A percentile compares a stretch with the other conserved stretches of the same genome.
Conservation (phyloP, 2,797 vertebrate genomes). For the Decapterus maruadsi region DNA sequence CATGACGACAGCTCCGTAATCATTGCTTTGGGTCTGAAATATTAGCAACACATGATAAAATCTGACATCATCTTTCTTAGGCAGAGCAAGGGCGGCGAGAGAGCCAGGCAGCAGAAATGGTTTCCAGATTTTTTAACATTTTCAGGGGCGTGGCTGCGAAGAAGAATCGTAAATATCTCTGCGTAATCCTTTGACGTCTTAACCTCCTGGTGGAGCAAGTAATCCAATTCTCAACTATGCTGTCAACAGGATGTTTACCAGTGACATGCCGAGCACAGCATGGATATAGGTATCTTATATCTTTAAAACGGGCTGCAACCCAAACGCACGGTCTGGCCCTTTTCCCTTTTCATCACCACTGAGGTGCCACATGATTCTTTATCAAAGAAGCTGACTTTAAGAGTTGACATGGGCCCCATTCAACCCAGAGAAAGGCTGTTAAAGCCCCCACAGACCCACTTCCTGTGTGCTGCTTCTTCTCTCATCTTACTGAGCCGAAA, state of each 20-base stretch:
- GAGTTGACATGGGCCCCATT: conserved; percentile 37
- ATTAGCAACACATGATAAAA: conserved; percentile 76
- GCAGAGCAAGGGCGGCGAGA: conserved; percentile 27
- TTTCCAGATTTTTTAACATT: conserved; percentile 77
- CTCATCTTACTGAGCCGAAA: conserved; percentile 62
- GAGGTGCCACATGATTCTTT: conserved; percentile 29
- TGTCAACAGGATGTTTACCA: conserved; percentile 60
- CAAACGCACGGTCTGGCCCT: conserved; percentile 12
- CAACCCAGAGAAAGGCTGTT: conserved; percentile 41
- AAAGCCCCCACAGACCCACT: conserved; percentile 48
- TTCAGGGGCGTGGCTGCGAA: conserved; percentile 50
- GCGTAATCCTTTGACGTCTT: conserved; percentile 58
- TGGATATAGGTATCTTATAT: conserved; percentile 21
- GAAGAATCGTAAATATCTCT: conserved; percentile 63
- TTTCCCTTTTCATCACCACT: conserved; percentile 7
- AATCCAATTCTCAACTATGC: conserved; percentile 44
- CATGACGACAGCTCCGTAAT: conserved; percentile 68
- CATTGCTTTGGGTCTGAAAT: conserved; percentile 74
- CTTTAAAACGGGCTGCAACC: conserved; percentile 8
- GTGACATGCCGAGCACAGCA: conserved; percentile 7
- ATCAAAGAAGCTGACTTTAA: conserved; percentile 46
- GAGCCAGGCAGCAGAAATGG: conserved; percentile 62
- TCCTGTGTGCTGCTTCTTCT: conserved; percentile 65
- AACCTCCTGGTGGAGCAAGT: conserved; percentile 40
- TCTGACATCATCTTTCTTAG: conserved; percentile 79